A percentile compares a stretch with the other conserved stretches of the same genome.
phyloP scores from a whole-genome alignment of 2,888 invertebrate species.

The Choreutis nemorana region DNA sequence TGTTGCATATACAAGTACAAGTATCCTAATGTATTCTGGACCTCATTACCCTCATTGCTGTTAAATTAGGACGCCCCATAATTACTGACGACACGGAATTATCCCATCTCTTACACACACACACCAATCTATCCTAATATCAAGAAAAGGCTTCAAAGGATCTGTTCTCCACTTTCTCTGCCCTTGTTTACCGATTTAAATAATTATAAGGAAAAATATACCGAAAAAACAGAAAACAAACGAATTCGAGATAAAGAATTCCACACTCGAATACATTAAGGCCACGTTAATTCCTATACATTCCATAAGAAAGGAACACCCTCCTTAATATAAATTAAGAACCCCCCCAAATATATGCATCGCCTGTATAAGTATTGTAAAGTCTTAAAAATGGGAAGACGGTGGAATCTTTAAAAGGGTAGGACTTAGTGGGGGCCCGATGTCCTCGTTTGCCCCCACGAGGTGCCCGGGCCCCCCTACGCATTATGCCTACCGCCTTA shows the following conservation, averaged over 20 bases:
- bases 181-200: too few species aligned
- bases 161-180: too few species aligned
- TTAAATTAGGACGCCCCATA: slow-evolving; percentile 35
- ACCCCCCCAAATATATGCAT: slow-evolving; percentile 31
- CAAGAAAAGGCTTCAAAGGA: too few species aligned
- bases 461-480: slow-evolving; percentile 42
- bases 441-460: slow-evolving; percentile 25
- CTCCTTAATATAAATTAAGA: slow-evolving; percentile 46
- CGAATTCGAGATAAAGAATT: too few species aligned
- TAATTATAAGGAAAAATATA: too few species aligned
- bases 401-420: slow-evolving; percentile 65
- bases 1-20: too few species aligned
- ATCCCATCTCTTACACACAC: slow-evolving; percentile 47
- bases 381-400: slow-evolving; percentile 66
- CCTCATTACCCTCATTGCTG: slow-evolving; percentile 16
- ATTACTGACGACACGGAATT: slow-evolving; percentile 60
- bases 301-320: too few species aligned
- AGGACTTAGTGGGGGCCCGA: slow-evolving; percentile 54
- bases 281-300: too few species aligned
- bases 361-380: slow-evolving; percentile 59
- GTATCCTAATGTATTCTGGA: too few species aligned
- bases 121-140: slow-evolving; percentile 11
- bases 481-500: slow-evolving; percentile 51
- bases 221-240: too few species aligned
- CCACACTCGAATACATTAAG: too few species aligned